Base-by-base conservation (phyloP, 2,113 vertebrate species). In the Mugil cephalus region DNA sequence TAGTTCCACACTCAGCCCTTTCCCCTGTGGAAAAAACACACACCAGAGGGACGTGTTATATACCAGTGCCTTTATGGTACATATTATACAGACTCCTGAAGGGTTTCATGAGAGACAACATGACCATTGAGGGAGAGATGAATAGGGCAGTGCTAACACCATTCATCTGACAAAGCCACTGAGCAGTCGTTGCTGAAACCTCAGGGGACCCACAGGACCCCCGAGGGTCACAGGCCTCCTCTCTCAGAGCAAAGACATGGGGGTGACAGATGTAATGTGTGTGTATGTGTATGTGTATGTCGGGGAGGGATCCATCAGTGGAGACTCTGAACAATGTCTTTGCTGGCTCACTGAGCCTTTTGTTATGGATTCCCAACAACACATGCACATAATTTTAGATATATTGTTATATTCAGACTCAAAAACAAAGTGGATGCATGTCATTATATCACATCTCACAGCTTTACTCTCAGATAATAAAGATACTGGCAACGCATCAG, bases 1-100 rank as follows among this genome's bases (percentile, higher is more conserved):
- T 99, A 15, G 97, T 99, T 78, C 98, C 98, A 0, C 97, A 99
- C 67, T 99, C 97, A 0, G 97, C 96, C 88, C 97, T 93, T 89
- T 99, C 97, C 86, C 98, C 98, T 99, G 74, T 0, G 83, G 56
- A 84, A 54, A 65, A 65, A 60, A 45, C 24, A 50, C 17, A 48
- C n/a, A 85, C 66, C 78, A 69, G 18, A 84, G 55, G 70, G 52
- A 79, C 67, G 58, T 58, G 76, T 91, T 71, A 80, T 55, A 60
- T 76, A 71, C 68, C 67, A 83, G 59, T 46, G 69, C 70, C 79
- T 83, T 79, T 71, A 73, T 72, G 42, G 52, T 63, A 66, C 66
- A 74, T 19, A 74, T 82, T 73, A 61, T 51, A 34, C 74, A 69
- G 71, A 83, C 69, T 65, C 13, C 67, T 69, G 72, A 75, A 45